Evolutionary conservation across 2,888 invertebrate species (phyloP).

Genomic region (Sinohyriopsis cumingii): DNA sequence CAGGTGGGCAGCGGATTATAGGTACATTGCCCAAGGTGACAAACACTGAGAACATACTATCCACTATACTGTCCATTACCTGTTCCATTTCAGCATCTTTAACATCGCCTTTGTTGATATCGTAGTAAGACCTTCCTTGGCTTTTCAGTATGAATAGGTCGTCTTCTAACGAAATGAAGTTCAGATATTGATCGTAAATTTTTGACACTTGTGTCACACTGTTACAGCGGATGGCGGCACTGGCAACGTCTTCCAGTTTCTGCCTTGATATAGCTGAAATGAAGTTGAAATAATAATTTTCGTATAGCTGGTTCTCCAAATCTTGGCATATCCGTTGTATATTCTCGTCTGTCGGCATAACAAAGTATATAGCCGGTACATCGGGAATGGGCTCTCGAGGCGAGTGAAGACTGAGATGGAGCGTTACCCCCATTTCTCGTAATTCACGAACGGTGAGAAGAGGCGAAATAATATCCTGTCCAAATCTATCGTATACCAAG

Average conservation of each 20-base stretch:
- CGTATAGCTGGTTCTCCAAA: constrained; percentile 86
- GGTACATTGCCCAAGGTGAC: constrained; percentile 95
- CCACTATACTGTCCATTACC: constrained; percentile 94
- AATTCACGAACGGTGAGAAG: constrained; percentile 95
- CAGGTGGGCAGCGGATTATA: constrained; percentile 92
- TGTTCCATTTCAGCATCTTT: constrained; percentile 96
- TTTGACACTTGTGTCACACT: constrained; percentile 94
- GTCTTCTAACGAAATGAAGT: constrained; percentile 98
- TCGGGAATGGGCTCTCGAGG: constrained; percentile 88
- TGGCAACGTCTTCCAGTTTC: constrained; percentile 94
- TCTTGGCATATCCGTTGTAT: constrained; percentile 91
- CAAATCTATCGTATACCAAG: constrained; percentile 94
- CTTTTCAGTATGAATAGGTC: constrained; percentile 96
- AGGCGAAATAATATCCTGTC: constrained; percentile 98
- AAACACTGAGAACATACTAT: constrained; percentile 97
- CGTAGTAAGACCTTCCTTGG: constrained; percentile 95
- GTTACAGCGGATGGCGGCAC: constrained; percentile 91
- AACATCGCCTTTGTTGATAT: constrained; percentile 93
- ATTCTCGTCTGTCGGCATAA: constrained; percentile 96
- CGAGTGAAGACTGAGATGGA: constrained; percentile 86
- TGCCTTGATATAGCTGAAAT: constrained; percentile 93
- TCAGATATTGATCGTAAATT: constrained; percentile 97
- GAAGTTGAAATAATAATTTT: constrained; percentile 92
- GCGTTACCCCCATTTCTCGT: constrained; percentile 94
- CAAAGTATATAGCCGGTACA: constrained; percentile 98